A percentile compares a stretch with the other conserved stretches of the same genome.
phyloP scores from a whole-genome alignment of 64 coral and sea anemone genomes.

The Stichodactyla helianthus region DNA sequence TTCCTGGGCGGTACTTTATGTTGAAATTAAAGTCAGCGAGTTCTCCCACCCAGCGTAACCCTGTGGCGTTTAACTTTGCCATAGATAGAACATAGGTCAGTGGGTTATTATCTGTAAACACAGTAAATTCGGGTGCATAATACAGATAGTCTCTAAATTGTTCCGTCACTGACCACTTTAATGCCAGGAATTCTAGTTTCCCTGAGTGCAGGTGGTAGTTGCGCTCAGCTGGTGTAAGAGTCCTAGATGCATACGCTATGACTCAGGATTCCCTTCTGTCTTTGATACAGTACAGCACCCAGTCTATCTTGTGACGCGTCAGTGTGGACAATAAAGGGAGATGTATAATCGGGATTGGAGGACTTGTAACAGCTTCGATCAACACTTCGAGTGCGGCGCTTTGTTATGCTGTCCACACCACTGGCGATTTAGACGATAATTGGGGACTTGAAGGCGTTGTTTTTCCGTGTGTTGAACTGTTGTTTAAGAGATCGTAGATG shows the following conservation, averaged over 20 bases:
- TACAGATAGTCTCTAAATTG: neutral
- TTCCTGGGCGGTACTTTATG: slow-evolving; percentile 35
- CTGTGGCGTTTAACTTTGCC: slow-evolving; percentile 40
- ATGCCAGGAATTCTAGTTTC: neutral
- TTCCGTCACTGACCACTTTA: slow-evolving; percentile 44
- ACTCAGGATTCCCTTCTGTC: neutral
- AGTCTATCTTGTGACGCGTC: slow-evolving; percentile 36
- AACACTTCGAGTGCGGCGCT: neutral
- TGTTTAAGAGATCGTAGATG: slow-evolving; percentile 25
- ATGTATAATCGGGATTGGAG: slow-evolving; percentile 36
- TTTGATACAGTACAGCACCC: too few relatives aligned
- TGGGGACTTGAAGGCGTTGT: neutral
- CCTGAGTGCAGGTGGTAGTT: too few relatives aligned
- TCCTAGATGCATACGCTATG: slow-evolving; percentile 33
- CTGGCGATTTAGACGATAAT: slow-evolving; percentile 25
- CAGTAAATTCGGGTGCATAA: slow-evolving; percentile 20
- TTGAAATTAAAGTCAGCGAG: slow-evolving; percentile 36
- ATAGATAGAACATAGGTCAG: slow-evolving; percentile 31
- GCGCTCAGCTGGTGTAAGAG: slow-evolving; percentile 10
- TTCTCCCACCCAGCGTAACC: slow-evolving; percentile 32
- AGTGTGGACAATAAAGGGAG: slow-evolving; percentile 26
- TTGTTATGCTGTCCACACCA: slow-evolving; percentile 22
- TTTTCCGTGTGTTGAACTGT: neutral
- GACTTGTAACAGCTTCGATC: slow-evolving; percentile 15
- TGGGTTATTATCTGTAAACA: slow-evolving; percentile 44